Base-by-base conservation (phyloP, 2,797 vertebrate species). In the Denticeps clupeoides region DNA sequence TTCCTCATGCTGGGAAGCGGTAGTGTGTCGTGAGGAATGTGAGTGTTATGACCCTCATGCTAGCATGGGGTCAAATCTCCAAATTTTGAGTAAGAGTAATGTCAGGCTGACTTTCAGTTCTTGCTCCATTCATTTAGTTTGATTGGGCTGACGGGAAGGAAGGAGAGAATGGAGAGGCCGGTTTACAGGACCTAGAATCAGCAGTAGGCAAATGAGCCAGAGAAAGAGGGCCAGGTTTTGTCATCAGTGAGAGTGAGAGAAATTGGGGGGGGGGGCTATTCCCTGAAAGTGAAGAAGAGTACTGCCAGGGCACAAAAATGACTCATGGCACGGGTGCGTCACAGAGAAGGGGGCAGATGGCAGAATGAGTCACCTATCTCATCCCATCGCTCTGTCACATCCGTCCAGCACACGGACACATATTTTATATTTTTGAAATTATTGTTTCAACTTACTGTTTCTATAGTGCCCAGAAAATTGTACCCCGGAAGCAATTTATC, bases 301-400 rank as follows among this genome's bases (percentile, higher is more conserved):
- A 23, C 35, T 45, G 25, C 25, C 51, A 26, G 27, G 37, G 65
- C 56, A 72, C 69, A 64, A 60, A 62, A 60, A 63, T 51, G 60
- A 59, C 45, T 67, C 59, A 70, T 77, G 74, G 71, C 71, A 70
- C 70, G 76, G 73, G 72, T 75, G 72, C 75, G 66, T 64, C 58
- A 69, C 65, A 67, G 57, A 68, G 63, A 54, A 68, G 65, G 67
- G 68, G 74, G 76, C 76, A 82, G 75, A 80, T 81, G 79, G 74
- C 15, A 53, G 63, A 63, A 70, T 82, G 79, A 84, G 67, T 82
- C 77, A 78, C 67, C 19, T 15, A 4, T 31, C 41, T 35, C 35
- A 56, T 56, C 23, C 19, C 23, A 19, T 28, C 65, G 54, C 51
- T 42, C 24, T 41, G 35, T 56, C 35, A 45, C 5, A 10, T 33